Base-by-base conservation (phyloP, 2,797 vertebrate species). In the Malurus splendens region DNA sequence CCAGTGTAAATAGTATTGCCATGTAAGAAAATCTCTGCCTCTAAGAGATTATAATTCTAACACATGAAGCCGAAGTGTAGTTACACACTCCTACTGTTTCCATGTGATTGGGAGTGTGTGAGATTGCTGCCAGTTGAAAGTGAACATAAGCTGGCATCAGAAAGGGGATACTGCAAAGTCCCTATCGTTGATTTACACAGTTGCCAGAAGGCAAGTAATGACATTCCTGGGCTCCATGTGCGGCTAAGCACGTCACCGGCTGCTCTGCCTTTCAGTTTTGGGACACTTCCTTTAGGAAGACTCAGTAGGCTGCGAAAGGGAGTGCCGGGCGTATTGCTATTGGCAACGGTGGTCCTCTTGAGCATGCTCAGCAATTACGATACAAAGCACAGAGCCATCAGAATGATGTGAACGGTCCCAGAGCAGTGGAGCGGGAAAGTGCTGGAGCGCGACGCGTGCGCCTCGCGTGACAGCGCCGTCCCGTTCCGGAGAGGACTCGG, bases 341-440 rank as follows among this genome's bases (percentile, higher is more conserved):
- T 12, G 18, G 28, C 41, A n/a, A 2, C 19, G 5, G 15, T 3
- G 55, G 12, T 19, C 2, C 57, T 36, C 11, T 12, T 9, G 54
- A 20, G 22, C 17, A 3, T 0, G 27, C 56, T 30, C 64, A 38
- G 48, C 3, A 4, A 4, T 1, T 0, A 3, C 25, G 36, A 13
- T 0, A 16, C 14, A 4, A 2, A 23, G 57, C 47, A 51, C 32
- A 18, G 15, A 9, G 3, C 11, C 44, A 1, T 2, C 19, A 1
- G 25, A 0, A 28, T 10, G 2, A 0, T 0, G 30, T 1, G 6
- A 11, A 22, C 5, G 1, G 23, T 1, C 7, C 32, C 28, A 24
- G 24, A 3, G 39, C 55, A 12, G 45, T 17, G 39, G 14, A 13
- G 12, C 12, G 22, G 38, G 38, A 50, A 32, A 7, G 18, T 8